Base-by-base conservation (phyloP, 2,797 vertebrate genomes). In the Adelosebastes latens region DNA sequence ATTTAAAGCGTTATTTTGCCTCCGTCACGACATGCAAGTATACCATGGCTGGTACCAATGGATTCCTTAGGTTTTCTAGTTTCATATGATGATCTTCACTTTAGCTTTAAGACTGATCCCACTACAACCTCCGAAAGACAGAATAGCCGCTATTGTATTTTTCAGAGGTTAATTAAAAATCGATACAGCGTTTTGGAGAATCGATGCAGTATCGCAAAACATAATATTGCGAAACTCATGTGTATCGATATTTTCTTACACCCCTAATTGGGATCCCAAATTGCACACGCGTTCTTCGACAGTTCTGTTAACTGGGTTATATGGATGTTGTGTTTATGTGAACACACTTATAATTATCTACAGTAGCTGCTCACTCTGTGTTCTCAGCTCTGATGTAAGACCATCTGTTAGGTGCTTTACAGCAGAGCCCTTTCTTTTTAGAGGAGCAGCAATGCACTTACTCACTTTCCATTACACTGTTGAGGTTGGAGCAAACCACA, bases 371-470 rank as follows among this genome's bases (percentile, higher is more conserved):
- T 77, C 72, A 4, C n/a, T 65, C 25, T 74, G 34, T 73, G 67
- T 32, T 53, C 6, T 32, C 22, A 1, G 32, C 34, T 84, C 59
- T 75, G 67, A 83, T 68, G 62, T 71, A 63, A 81, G 61, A 55
- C 81, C 83, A 25, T 84, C 71, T 88, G 60, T 80, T 84, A 36
- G 66, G 27, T 71, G 46, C 67, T 65, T 75, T 29, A 75, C 60
- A 77, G 1, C 27, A 16, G 63, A 79, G 70, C 22, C 18, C 65
- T 65, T 80, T 72, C 75, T 52, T 59, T 86, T 81, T 71, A 11
- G 61, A 61, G 39, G 34, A 66, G 32, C 83, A 53, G 24, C 77
- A 72, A 27, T 65, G 29, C 49, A 77, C 36, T 56, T 18, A 56
- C 36, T 77, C 58, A 46, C 73, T 82, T 58, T 83, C 64, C 64